Percentiles rank a stretch among this genome's conserved stretches.
Evolutionary conservation across 2,888 invertebrate genomes (phyloP).

Genomic region (Sinhomidia bicolor): DNA sequence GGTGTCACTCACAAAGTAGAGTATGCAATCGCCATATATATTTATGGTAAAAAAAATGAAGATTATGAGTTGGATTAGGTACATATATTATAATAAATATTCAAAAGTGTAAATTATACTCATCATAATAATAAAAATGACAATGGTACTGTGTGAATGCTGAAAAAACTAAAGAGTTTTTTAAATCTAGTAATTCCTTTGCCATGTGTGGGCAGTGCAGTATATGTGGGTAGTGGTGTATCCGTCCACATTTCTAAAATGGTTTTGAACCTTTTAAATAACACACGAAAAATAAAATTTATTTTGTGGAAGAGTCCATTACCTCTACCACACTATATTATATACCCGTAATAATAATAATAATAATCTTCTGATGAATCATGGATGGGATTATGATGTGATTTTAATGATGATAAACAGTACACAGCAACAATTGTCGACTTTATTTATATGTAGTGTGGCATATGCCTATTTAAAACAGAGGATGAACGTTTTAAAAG

Average conservation of each 20-base stretch:
- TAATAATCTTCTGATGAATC: background rate
- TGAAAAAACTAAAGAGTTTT: no score
- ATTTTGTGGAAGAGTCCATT: slow-evolving; percentile 28
- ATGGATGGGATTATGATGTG: slow-evolving; percentile 28
- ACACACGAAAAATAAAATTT: background rate
- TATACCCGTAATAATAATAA: no score
- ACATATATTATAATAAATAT: background rate
- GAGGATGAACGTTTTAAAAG: slow-evolving; percentile 11
- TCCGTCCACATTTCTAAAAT: background rate
- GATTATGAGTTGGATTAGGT: background rate
- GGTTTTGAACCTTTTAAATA: background rate
- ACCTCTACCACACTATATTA: background rate
- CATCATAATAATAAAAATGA: background rate
- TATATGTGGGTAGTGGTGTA: no score
- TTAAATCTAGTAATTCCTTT: no score
- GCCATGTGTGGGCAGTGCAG: no score
- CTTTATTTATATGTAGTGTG: background rate
- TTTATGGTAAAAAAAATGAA: no score
- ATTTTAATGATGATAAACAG: slow-evolving; percentile 1
- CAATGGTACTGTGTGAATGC: background rate
- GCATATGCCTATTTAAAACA: background rate
- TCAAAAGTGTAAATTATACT: slow-evolving; percentile 11
- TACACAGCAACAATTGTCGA: slow-evolving; percentile 18
- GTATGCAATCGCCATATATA: no score
- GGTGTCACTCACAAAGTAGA: no score